Evolutionary conservation across 1,140 invertebrate species (phyloP).

Genomic region (Cepaea nemoralis): DNA sequence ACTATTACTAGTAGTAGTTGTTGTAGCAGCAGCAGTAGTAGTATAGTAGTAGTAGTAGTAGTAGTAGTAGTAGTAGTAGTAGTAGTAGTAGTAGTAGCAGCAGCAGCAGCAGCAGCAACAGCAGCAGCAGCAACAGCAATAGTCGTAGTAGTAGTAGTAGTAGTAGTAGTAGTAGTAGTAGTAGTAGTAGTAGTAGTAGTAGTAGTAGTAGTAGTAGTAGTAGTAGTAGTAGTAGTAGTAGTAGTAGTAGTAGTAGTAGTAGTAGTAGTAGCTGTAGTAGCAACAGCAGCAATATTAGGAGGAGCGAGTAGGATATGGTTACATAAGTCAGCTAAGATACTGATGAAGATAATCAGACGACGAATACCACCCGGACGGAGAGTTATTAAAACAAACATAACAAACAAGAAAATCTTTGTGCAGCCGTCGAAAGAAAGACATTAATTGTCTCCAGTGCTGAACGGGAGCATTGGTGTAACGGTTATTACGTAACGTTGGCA

Average conservation of each 20-base stretch:
- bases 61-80: neutral
- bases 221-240: neutral
- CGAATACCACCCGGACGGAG: no score
- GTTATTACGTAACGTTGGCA: no score
- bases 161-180: neutral
- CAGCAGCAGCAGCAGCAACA: neutral
- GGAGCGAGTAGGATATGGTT: neutral
- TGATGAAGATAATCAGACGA: no score
- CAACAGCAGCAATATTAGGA: neutral
- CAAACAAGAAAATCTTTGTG: no score
- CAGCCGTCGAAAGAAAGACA: no score
- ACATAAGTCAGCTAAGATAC: no score
- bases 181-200: neutral
- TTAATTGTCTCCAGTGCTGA: no score
- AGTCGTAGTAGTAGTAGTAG: neutral
- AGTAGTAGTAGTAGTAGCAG: neutral
- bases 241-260: neutral
- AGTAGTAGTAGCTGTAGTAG: neutral
- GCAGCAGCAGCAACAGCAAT: neutral
- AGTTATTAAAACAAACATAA: no score
- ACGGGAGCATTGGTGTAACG: no score
- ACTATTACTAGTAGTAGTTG: neutral
- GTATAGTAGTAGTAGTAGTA: neutral
- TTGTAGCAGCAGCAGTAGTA: neutral
- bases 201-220: neutral